A percentile compares a stretch with the other conserved stretches of the same genome.
phyloP scores from a whole-genome alignment of 1,140 invertebrate species.

The Gonioctena quinquepunctata region DNA sequence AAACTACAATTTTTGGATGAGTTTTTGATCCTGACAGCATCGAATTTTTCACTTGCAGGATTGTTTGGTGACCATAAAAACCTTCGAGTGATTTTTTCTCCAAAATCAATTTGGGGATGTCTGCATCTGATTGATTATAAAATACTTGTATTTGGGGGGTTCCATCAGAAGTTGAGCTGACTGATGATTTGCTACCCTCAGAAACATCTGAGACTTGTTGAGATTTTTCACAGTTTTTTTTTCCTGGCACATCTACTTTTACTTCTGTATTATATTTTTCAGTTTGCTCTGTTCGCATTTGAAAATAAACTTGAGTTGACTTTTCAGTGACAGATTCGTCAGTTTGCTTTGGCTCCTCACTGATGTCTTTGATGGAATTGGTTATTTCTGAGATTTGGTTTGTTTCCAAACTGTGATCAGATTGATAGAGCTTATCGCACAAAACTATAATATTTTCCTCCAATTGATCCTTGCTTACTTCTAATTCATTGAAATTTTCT shows the following conservation, averaged over 20 bases:
- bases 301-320: constrained; percentile 10
- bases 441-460: not conserved
- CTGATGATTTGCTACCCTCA: not conserved
- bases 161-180: not conserved
- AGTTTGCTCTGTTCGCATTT: not conserved
- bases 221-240: not conserved
- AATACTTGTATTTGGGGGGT: constrained; percentile 2
- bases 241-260: not conserved
- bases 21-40: not conserved
- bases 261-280: not conserved
- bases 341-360: not conserved
- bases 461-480: not conserved
- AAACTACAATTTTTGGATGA: constrained; percentile 12
- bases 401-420: not conserved
- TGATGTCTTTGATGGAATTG: not conserved
- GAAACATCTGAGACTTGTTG: not conserved
- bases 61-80: not conserved
- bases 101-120: not conserved
- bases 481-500: not conserved
- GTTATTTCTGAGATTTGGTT: not conserved
- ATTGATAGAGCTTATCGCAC: not conserved
- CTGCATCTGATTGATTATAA: not conserved
- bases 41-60: not conserved
- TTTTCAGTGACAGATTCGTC: not conserved
- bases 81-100: not conserved